Evolutionary conservation across 2,888 invertebrate species (phyloP), one percentile per base, ranked within the genome.

Genomic region (Pyrrhia umbra): DNA sequence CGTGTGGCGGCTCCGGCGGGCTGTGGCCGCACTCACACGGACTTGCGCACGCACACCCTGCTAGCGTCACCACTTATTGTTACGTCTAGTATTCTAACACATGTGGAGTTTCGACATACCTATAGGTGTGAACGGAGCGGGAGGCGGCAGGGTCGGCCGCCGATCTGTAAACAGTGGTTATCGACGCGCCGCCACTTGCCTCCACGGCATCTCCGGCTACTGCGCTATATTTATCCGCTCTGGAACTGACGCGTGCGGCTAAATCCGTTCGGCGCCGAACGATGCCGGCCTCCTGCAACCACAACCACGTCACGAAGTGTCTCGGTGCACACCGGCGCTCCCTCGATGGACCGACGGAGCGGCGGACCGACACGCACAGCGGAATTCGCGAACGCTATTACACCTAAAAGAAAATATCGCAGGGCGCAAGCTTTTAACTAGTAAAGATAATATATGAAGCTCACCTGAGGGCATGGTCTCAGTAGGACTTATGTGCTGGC

Each of bases 101-200:
- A 88, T 89, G 88, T 85, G 81, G 77, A 82, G 80, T 85, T 86
- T 85, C 82, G 84, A 92, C 94, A 87, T 93, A 94, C 93, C 93
- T 92, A 90, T 88, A 88, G 89, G 88, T 89, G 88, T 84, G 88
- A 85, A 88, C 86, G 86, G 89, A 90, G 91, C 92, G 91, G 90
- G 91, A 91, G 91, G 91, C 92, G 88, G 88, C 88, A 92, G 92
- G 92, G 92, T 86, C 91, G 89, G 91, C 92, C 90, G 92, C 88
- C 91, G 92, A 92, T 91, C 92, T 93, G 93, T 94, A 94, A 94
- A 93, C 93, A 93, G 92, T 92, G 91, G 92, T 90, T 92, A 93
- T 91, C 91, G 93, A 91, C 91, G 91, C 89, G 90, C 92, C 92
- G 92, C 88, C 93, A 91, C 93, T 93, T 90, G 92, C 92, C 90